These are phyloP conservation scores for Tachina fera DNA, from an alignment of 2,888 invertebrate genomes.

Conservation along the genomic window DNA sequence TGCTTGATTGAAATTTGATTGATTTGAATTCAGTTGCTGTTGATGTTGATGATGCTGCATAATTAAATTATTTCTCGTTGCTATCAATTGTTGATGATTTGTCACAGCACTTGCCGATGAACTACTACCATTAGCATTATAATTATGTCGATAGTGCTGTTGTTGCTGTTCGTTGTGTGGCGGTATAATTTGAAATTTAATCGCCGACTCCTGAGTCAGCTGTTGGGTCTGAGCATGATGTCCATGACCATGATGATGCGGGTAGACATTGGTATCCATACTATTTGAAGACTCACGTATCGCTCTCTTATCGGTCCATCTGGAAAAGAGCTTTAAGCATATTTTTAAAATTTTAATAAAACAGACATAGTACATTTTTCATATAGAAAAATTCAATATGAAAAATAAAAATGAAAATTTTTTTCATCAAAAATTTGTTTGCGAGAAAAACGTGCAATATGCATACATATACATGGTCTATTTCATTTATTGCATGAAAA, in stretches of 20 bases:
- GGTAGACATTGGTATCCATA: constrained; percentile 76
- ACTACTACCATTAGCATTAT: constrained; percentile 63
- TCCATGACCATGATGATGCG: constrained; percentile 77
- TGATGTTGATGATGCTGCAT: constrained; percentile 79
- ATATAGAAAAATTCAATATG: too few species aligned
- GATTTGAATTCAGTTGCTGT: constrained; percentile 74
- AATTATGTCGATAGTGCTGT: constrained; percentile 75
- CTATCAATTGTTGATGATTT: constrained; percentile 72
- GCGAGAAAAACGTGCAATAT: too few species aligned
- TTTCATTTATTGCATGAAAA: too few species aligned
- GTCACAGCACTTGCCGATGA: constrained; percentile 67
- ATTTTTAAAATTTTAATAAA: background rate
- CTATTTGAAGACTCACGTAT: constrained; percentile 74
- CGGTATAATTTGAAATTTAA: constrained; percentile 82
- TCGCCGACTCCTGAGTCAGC: constrained; percentile 80
- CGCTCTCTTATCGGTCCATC: constrained; percentile 82
- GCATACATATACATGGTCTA: too few species aligned
- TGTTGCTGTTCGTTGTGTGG: constrained; percentile 78
- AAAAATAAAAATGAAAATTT: too few species aligned
- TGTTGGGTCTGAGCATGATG: constrained; percentile 78
- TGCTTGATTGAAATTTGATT: constrained; percentile 70
- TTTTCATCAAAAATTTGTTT: too few species aligned
- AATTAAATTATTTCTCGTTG: constrained; percentile 79
- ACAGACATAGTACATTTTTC: too few species aligned
- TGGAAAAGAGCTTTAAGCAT: constrained; percentile 79